Evolutionary conservation across 2,888 invertebrate species (phyloP).

Genomic region (Noctua janthina): DNA sequence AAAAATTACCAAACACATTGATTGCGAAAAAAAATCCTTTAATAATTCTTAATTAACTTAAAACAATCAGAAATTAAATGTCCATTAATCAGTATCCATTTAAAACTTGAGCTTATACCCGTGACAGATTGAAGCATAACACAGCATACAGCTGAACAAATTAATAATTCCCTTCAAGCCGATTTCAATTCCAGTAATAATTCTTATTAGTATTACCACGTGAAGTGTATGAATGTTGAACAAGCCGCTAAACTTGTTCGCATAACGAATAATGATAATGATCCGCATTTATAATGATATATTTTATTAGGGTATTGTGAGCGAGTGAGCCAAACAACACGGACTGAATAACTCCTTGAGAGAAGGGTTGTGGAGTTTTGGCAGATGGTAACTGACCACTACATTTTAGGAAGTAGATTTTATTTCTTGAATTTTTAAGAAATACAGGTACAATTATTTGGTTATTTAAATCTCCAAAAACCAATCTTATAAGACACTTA

Average conservation of each 20-base stretch:
- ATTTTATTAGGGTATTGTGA: slow-evolving; percentile 80
- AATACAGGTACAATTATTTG: not conserved
- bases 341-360: slow-evolving; percentile 65
- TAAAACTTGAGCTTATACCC: not conserved
- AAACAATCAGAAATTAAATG: not conserved
- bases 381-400: slow-evolving; percentile 45
- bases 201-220: slow-evolving; percentile 46
- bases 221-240: slow-evolving; percentile 55
- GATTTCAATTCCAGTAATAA: slow-evolving; percentile 33
- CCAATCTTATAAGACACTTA: not conserved
- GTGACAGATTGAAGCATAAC: slow-evolving; percentile 21
- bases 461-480: not conserved
- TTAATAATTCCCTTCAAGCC: slow-evolving; percentile 21
- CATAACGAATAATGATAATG: slow-evolving; percentile 71
- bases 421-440: not conserved
- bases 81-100: not conserved
- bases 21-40: not conserved
- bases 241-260: slow-evolving; percentile 60
- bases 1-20: not conserved
- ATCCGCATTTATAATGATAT: slow-evolving; percentile 76
- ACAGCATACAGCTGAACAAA: slow-evolving; percentile 16
- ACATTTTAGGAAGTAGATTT: not conserved
- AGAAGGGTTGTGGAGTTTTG: slow-evolving; percentile 25
- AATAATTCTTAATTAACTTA: not conserved
- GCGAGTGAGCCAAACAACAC: slow-evolving; percentile 76